phyloP scores from a whole-genome alignment of 2,113 vertebrate genomes.

The Ginglymostoma cirratum region DNA sequence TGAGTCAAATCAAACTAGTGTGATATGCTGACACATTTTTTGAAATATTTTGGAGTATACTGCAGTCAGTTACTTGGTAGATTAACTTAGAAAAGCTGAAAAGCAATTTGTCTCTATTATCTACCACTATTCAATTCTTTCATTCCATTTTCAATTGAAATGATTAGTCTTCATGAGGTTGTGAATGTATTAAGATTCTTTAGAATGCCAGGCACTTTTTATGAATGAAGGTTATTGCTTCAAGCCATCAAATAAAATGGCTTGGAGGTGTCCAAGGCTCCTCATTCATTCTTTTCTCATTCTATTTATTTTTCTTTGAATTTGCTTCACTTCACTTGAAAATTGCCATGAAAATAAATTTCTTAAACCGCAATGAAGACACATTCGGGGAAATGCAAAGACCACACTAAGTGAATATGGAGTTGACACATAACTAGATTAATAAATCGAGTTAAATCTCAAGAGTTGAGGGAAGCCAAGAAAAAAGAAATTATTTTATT shows the following conservation, averaged over 20 bases:
- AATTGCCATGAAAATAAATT: not conserved
- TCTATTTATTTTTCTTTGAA: not conserved
- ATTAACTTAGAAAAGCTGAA: not conserved
- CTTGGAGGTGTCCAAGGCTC: not conserved
- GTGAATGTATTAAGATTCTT: not conserved
- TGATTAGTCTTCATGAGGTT: not conserved
- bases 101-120: constrained; percentile 28
- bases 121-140: not conserved
- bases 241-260: not conserved
- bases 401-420: not conserved
- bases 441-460: not conserved
- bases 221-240: not conserved
- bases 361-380: not conserved
- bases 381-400: not conserved
- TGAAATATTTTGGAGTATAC: not conserved
- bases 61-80: not conserved
- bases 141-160: constrained; percentile 22
- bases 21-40: not conserved
- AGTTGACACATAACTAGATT: too few relatives aligned
- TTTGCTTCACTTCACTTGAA: not conserved
- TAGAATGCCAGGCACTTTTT: not conserved
- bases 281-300: not conserved
- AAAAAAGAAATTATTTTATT: not conserved
- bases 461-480: not conserved
- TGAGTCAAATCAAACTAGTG: not conserved